Conservation (phyloP, 2,888 invertebrate genomes). For the Parascotia fuliginaria region DNA sequence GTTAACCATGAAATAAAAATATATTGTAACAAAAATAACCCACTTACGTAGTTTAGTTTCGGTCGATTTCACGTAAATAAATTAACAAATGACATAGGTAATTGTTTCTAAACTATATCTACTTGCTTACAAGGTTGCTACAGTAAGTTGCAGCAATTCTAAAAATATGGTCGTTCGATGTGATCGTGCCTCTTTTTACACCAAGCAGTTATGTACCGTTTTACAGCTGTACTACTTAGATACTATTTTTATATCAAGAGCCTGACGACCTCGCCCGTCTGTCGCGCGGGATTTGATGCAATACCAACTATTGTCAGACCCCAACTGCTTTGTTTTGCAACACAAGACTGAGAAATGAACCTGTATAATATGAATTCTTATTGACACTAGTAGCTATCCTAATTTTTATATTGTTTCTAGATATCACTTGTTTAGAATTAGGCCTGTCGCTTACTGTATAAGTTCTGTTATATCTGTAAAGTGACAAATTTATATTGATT, state of each 20-base stretch:
- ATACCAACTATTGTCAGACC: constrained; percentile 60
- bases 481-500: too few species aligned
- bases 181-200: constrained; percentile 36
- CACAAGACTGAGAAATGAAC: constrained; percentile 42
- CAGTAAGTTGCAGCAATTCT: constrained; percentile 32
- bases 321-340: constrained; percentile 58
- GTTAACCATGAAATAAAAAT: constrained; percentile 18
- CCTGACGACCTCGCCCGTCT: constrained; percentile 62
- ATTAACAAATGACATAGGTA: constrained; percentile 21
- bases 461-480: constrained; percentile 33
- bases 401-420: constrained; percentile 15
- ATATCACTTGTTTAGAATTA: constrained; percentile 29
- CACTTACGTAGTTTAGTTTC: constrained; percentile 15
- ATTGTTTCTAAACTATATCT: constrained; percentile 36
- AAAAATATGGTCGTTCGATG: constrained; percentile 36
- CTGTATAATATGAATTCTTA: constrained; percentile 44
- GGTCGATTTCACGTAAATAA: constrained; percentile 26
- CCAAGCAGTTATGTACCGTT: constrained; percentile 39
- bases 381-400: constrained; percentile 17
- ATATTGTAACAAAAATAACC: constrained; percentile 23
- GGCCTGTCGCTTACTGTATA: constrained; percentile 24
- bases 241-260: constrained; percentile 53
- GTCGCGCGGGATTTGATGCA: constrained; percentile 63
- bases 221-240: constrained; percentile 42
- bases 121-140: constrained; percentile 32